Conservation (phyloP, 2,888 invertebrate genomes). For the Heteromyza rotundicornis region DNA sequence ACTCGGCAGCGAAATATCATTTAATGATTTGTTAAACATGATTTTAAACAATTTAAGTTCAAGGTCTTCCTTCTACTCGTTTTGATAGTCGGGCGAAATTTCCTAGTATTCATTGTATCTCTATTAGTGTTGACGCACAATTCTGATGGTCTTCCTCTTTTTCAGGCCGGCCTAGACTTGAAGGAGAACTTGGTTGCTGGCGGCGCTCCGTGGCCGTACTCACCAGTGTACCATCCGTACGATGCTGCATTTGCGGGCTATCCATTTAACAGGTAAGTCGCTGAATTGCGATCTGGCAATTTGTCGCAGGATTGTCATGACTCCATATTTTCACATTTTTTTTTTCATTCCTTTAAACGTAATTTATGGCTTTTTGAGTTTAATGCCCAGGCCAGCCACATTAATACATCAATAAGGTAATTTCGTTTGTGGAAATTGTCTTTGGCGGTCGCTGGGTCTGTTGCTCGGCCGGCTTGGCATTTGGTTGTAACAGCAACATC, state of each 20-base stretch:
- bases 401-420: background rate
- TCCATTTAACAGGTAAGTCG: slow-evolving; percentile 92
- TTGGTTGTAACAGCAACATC: background rate
- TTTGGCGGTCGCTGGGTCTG: background rate
- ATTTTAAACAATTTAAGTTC: slow-evolving; percentile 52
- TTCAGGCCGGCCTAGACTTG: slow-evolving; percentile 84
- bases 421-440: background rate
- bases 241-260: slow-evolving; percentile 92
- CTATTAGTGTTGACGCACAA: no score
- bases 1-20: no score
- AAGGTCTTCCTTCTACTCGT: slow-evolving; percentile 43
- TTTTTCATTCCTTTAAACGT: background rate
- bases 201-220: slow-evolving; percentile 88
- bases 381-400: background rate
- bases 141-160: no score
- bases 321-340: background rate
- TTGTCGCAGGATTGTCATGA: background rate
- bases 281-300: background rate
- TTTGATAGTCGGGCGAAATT: no score
- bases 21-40: slow-evolving; percentile 58
- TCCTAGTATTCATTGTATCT: no score
- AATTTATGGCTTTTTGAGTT: background rate
- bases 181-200: slow-evolving; percentile 86
- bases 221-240: slow-evolving; percentile 91
- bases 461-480: background rate